phyloP scores from a whole-genome alignment of 2,888 invertebrate species.

The Perizoma affinitatum region DNA sequence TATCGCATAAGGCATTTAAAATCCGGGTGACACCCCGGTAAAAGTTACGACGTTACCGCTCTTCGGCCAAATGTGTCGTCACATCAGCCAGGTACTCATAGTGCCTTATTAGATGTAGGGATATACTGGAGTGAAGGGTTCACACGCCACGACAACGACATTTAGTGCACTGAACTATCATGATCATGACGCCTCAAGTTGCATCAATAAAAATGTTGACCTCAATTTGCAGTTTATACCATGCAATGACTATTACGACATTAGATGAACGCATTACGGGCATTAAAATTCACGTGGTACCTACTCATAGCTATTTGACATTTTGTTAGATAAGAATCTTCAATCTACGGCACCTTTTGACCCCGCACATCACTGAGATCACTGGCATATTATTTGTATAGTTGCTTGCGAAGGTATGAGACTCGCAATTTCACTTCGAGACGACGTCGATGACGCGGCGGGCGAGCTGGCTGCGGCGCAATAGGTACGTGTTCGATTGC shows the following conservation, averaged over 20 bases:
- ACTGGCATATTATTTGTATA: constrained; percentile 2
- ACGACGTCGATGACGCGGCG: too few species aligned
- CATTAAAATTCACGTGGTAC: constrained; percentile 48
- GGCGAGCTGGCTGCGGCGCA: too few species aligned
- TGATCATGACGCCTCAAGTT: constrained; percentile 53
- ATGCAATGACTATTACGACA: constrained; percentile 52
- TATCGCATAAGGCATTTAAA: too few species aligned
- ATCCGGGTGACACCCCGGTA: too few species aligned
- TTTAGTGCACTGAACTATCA: constrained; percentile 49
- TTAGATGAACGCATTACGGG: constrained; percentile 53
- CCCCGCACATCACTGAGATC: constrained; percentile 40
- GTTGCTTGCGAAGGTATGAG: neutral
- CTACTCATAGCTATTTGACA: constrained; percentile 59
- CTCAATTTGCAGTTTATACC: constrained; percentile 48
- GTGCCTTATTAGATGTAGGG: constrained; percentile 30
- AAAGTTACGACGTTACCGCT: neutral
- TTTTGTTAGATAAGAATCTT: constrained; percentile 62
- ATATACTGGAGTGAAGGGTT: constrained; percentile 38
- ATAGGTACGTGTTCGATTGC: too few species aligned
- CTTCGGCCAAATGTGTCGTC: neutral
- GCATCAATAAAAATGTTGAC: constrained; percentile 61
- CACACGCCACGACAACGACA: constrained; percentile 50
- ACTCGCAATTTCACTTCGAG: too few species aligned
- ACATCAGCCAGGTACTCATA: neutral
- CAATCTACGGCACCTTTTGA: constrained; percentile 51